Evolutionary conservation across 1,140 invertebrate genomes (phyloP).

Genomic region (Diuraphis noxia): DNA sequence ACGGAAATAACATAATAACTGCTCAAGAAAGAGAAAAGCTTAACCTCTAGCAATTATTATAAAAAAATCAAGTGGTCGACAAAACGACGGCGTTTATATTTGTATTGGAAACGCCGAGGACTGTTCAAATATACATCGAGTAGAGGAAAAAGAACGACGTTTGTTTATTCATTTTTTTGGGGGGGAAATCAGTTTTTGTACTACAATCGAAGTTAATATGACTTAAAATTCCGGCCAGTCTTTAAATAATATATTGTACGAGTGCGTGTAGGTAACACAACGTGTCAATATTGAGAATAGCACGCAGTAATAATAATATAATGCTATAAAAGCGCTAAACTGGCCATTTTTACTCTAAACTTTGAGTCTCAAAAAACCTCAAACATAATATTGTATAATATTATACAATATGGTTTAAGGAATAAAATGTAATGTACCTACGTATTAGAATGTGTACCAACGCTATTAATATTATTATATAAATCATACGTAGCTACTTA

Average conservation of each 20-base stretch:
- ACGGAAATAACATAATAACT: neutral
- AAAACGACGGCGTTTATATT: slow-evolving; percentile 2
- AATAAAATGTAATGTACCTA: neutral
- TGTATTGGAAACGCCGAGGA: neutral
- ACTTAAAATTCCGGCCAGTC: neutral
- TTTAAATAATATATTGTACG: neutral
- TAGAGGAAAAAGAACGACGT: neutral
- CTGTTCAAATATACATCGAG: neutral
- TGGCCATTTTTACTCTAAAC: neutral
- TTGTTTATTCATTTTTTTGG: neutral
- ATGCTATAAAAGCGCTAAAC: neutral
- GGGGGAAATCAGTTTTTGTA: neutral
- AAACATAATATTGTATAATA: too few relatives aligned
- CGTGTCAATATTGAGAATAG: neutral
- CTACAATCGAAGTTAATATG: neutral
- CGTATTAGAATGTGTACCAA: neutral
- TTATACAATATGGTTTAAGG: neutral
- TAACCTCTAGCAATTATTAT: neutral
- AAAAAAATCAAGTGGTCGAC: neutral
- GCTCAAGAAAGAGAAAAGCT: neutral
- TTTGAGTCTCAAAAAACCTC: neutral
- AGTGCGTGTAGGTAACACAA: neutral
- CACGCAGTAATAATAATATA: neutral
- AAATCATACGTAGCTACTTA: neutral
- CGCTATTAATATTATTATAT: neutral